phyloP scores from a whole-genome alignment of 2,888 invertebrate genomes.

The Hoplodrina blanda region DNA sequence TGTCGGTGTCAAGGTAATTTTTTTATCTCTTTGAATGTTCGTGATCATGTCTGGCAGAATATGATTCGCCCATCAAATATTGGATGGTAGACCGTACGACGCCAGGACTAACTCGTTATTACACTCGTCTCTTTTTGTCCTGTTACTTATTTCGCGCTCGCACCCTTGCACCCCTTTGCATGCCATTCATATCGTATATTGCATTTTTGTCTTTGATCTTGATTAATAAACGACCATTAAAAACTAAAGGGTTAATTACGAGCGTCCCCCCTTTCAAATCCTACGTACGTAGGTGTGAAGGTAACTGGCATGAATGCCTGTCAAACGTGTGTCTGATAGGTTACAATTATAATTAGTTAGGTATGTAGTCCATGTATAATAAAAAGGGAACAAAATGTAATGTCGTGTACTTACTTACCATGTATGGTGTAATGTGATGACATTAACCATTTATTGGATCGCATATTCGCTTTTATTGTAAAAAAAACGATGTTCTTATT shows the following conservation, averaged over 20 bases:
- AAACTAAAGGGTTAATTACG: neutral
- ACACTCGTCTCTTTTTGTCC: neutral
- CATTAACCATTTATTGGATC: constrained; percentile 21
- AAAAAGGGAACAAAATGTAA: constrained; percentile 8
- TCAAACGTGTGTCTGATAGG: neutral
- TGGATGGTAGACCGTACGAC: too few relatives aligned
- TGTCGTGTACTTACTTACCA: neutral
- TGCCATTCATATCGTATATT: neutral
- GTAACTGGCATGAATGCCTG: neutral
- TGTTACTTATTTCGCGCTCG: neutral
- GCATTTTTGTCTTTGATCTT: constrained; percentile 20
- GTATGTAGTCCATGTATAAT: neutral
- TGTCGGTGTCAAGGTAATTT: too few relatives aligned
- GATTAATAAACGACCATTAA: constrained; percentile 8
- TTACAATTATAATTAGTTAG: constrained; percentile 2
- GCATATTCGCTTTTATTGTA: neutral
- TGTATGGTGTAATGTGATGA: constrained; percentile 7
- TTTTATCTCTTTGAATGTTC: neutral
- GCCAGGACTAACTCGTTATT: too few relatives aligned
- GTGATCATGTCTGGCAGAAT: neutral
- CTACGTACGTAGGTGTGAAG: neutral
- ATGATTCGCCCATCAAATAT: neutral
- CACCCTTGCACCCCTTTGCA: neutral
- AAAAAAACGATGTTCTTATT: neutral
- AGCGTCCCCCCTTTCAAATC: neutral